Conservation (phyloP, 1,140 invertebrate genomes). For the Capitella teleta region DNA sequence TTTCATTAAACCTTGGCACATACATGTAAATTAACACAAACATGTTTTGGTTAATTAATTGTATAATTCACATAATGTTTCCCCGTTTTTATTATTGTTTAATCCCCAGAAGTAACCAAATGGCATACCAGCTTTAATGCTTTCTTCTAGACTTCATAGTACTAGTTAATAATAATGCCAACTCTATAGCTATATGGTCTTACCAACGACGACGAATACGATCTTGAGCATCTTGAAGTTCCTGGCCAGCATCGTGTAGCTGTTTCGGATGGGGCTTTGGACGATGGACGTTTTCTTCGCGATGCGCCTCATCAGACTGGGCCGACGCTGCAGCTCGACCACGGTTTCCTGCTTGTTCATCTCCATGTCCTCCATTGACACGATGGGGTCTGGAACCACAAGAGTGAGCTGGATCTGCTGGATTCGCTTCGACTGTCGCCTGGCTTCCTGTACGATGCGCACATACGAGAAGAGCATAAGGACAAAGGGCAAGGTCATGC, state of each 20-base stretch:
- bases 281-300: background rate
- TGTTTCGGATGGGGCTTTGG: background rate
- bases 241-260: background rate
- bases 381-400: background rate
- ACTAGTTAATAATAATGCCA: too few relatives aligned
- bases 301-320: background rate
- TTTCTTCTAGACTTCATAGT: too few relatives aligned
- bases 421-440: conserved; percentile 12
- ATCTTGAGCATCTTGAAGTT: conserved; percentile 14
- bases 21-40: too few relatives aligned
- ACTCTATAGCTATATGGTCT: too few relatives aligned
- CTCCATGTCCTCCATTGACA: too few relatives aligned
- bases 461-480: conserved; percentile 16
- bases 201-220: conserved; percentile 17
- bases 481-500: conserved; percentile 11
- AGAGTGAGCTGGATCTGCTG: conserved; percentile 5
- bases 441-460: conserved; percentile 14
- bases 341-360: background rate
- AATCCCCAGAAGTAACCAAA: too few relatives aligned
- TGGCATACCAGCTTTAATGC: too few relatives aligned
- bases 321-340: background rate
- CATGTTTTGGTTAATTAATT: too few relatives aligned
- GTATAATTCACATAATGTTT: too few relatives aligned
- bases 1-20: too few relatives aligned
- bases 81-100: too few relatives aligned